A percentile compares a stretch with the other conserved stretches of the same genome.
These are phyloP conservation scores for Drosophila nannoptera DNA, from an alignment of 1,140 invertebrate genomes.

Conservation along the genomic window DNA sequence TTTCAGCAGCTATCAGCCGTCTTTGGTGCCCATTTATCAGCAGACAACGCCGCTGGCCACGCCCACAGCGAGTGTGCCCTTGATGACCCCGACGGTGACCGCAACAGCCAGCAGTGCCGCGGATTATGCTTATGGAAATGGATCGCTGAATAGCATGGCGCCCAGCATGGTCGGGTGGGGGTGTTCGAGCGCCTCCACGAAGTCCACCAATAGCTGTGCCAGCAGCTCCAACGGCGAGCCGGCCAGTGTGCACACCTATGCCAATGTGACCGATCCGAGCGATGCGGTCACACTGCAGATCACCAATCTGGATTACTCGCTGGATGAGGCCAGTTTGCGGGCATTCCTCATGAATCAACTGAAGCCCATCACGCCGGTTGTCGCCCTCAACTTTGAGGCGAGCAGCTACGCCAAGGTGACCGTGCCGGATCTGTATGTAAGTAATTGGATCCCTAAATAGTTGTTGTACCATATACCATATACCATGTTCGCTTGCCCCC, in stretches of 20 bases:
- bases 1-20: constrained; percentile 21
- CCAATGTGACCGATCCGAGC: constrained; percentile 37
- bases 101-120: not conserved
- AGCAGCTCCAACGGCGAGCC: constrained; percentile 3
- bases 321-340: constrained; percentile 69
- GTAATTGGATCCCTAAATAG: constrained; percentile 7
- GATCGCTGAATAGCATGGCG: constrained; percentile 23
- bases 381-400: constrained; percentile 73
- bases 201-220: constrained; percentile 2
- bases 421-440: constrained; percentile 76
- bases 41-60: constrained; percentile 8
- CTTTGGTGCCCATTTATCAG: constrained; percentile 45
- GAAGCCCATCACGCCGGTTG: constrained; percentile 75
- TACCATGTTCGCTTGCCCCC: not conserved
- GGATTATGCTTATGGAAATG: constrained; percentile 15
- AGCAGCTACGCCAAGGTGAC: constrained; percentile 75
- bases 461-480: not conserved
- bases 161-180: constrained; percentile 1
- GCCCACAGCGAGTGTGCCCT: constrained; percentile 1
- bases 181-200: constrained; percentile 6
- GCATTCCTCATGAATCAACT: constrained; percentile 71
- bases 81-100: constrained; percentile 2
- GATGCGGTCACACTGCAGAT: constrained; percentile 74
- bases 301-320: constrained; percentile 76
- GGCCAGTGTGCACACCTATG: constrained; percentile 8